These are phyloP conservation scores for Yponomeuta plumbellus DNA, from an alignment of 2,888 invertebrate genomes.

Conservation along the genomic window DNA sequence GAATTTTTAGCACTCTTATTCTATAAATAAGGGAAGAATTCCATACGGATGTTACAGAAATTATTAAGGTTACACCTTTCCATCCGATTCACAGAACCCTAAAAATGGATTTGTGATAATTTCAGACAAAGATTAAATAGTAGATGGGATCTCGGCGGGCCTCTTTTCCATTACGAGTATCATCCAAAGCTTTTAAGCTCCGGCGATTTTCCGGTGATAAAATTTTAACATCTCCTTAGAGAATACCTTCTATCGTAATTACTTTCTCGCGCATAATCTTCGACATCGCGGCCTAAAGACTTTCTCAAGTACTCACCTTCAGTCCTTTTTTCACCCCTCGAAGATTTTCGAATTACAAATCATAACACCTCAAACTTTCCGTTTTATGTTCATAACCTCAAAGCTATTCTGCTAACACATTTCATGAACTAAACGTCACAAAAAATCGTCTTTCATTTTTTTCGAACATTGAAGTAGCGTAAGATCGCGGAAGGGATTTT, in stretches of 20 bases:
- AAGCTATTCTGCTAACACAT: not conserved
- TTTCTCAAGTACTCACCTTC: not conserved
- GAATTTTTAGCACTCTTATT: too few relatives aligned
- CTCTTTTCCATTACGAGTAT: not conserved
- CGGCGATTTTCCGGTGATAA: not conserved
- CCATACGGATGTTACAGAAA: not conserved
- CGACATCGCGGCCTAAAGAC: not conserved
- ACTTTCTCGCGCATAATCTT: not conserved
- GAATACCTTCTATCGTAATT: constrained; percentile 4
- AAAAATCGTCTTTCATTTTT: not conserved
- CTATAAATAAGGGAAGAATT: too few relatives aligned
- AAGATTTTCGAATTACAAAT: not conserved
- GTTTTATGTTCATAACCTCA: not conserved
- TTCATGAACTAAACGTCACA: constrained; percentile 1
- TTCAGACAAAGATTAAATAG: not conserved
- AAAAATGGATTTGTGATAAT: not conserved
- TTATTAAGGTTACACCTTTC: not conserved
- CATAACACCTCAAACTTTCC: not conserved
- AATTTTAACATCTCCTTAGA: constrained; percentile 5
- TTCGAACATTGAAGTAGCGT: not conserved
- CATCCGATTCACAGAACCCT: not conserved
- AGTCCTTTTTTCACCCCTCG: not conserved
- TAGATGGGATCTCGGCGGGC: not conserved
- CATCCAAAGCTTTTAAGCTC: not conserved
- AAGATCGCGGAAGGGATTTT: not conserved